These are phyloP conservation scores for Stichodactyla mertensii DNA, from an alignment of 64 coral and sea anemone genomes.

Conservation along the genomic window DNA sequence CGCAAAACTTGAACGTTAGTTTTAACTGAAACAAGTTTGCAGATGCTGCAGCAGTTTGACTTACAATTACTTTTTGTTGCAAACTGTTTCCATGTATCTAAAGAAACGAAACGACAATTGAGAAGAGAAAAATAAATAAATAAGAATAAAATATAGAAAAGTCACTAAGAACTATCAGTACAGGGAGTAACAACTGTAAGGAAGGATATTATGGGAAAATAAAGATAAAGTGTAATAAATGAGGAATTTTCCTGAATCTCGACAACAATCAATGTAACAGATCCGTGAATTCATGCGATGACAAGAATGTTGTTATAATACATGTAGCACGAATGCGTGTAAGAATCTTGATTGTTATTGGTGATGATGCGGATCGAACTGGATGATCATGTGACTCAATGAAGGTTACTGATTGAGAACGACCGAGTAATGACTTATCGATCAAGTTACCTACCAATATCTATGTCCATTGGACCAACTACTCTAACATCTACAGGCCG, in stretches of 20 bases:
- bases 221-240: not conserved
- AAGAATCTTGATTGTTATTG: conserved; percentile 10
- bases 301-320: conserved; percentile 20
- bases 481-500: conserved; percentile 7
- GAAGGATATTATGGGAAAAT: too few relatives aligned
- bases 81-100: conserved; percentile 14
- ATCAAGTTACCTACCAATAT: conserved; percentile 13
- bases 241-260: not conserved
- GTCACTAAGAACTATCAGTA: not conserved
- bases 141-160: not conserved
- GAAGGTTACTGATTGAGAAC: too few relatives aligned
- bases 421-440: too few relatives aligned
- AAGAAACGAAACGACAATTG: conserved; percentile 13
- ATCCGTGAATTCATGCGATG: not conserved
- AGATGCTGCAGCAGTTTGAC: conserved; percentile 11
- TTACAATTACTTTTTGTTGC: conserved; percentile 19
- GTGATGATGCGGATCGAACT: not conserved
- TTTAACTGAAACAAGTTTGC: not conserved
- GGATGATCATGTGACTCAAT: not conserved
- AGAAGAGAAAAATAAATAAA: not conserved
- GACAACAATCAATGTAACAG: not conserved
- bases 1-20: not conserved
- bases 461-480: conserved; percentile 5
- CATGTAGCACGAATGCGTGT: conserved; percentile 21
- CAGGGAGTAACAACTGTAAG: not conserved